Conservation (phyloP, 2,113 vertebrate genomes). For the Neodontobutis hainanensis region DNA sequence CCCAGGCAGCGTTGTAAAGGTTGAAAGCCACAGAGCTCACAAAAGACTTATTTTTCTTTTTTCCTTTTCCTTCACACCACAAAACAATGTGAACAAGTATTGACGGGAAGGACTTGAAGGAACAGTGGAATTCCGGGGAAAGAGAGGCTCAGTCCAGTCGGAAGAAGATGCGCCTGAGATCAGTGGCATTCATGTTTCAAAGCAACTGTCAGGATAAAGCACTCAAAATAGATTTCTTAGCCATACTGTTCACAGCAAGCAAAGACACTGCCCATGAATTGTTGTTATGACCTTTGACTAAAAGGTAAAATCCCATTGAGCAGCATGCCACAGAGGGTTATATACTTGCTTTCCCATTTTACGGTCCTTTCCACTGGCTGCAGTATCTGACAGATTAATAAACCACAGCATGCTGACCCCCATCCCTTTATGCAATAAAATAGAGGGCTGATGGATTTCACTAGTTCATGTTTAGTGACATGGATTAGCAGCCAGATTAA, state of each 20-base stretch:
- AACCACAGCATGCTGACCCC: conserved; percentile 21
- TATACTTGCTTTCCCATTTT: neutral
- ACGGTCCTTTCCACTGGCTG: conserved; percentile 16
- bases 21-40: conserved; percentile 22
- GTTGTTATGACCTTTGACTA: conserved; percentile 40
- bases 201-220: conserved; percentile 49
- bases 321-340: conserved; percentile 25
- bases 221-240: conserved; percentile 37
- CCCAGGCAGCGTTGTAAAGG: conserved; percentile 24
- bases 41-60: conserved; percentile 19
- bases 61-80: neutral
- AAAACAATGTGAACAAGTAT: conserved; percentile 21
- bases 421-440: conserved; percentile 29
- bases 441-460: conserved; percentile 26
- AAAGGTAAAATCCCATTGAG: conserved; percentile 37
- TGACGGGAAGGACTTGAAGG: conserved; percentile 39
- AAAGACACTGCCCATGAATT: conserved; percentile 26
- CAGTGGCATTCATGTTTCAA: conserved; percentile 32
- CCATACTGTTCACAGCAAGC: conserved; percentile 25
- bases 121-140: conserved; percentile 13
- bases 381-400: conserved; percentile 27
- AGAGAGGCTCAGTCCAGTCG: conserved; percentile 25
- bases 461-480: conserved; percentile 43
- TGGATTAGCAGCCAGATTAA: conserved; percentile 56
- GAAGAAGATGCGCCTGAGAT: conserved; percentile 24